Evolutionary conservation across 2,888 invertebrate species (phyloP), one percentile per base, ranked within the genome.

Genomic region (Drosophila leonis): DNA sequence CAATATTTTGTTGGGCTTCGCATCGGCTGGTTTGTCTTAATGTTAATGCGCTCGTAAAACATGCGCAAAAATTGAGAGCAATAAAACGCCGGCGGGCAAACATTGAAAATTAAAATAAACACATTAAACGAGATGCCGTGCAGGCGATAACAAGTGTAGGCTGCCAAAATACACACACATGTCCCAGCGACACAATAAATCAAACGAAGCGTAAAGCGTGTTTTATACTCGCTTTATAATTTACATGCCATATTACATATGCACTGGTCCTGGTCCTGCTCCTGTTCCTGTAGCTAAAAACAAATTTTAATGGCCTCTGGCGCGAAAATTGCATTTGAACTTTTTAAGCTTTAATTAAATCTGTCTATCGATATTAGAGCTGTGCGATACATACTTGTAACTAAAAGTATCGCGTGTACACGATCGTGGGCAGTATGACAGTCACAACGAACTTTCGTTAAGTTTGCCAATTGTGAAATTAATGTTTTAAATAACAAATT

Each of bases 1-100:
- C 69, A n/a, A n/a, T 61, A 35, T 66, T 52, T n/a, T 9, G 52
- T 15, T 65, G 20, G 59, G 55, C 65, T 51, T 62, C 39, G 56
- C 52, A 49, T 63, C 71, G 71, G 65, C 67, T 75, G 74, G 71
- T 72, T 78, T 73, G 79, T 75, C 87, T 88, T 86, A 81, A 80
- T 88, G 82, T 88, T 88, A 89, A 88, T 87, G 84, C 65, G 72
- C 84, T 83, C 85, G 84, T 87, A 86, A 86, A 86, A 82, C 78
- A 86, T 71, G 82, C 85, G 87, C 84, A 88, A 88, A 86, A 88
- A 83, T 82, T 83, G 71, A 75, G 72, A 88, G 75, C 73, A 69
- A 85, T 85, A 88, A 85, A 88, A 88, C 54, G 72, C 57, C 69
- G 74, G 42, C 61, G 52, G 68, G 62, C 79, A 61, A 78, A 83